Evolutionary conservation across 2,888 invertebrate genomes (phyloP), one percentile per base, ranked within the genome.

Genomic region (Macaria liturata): DNA sequence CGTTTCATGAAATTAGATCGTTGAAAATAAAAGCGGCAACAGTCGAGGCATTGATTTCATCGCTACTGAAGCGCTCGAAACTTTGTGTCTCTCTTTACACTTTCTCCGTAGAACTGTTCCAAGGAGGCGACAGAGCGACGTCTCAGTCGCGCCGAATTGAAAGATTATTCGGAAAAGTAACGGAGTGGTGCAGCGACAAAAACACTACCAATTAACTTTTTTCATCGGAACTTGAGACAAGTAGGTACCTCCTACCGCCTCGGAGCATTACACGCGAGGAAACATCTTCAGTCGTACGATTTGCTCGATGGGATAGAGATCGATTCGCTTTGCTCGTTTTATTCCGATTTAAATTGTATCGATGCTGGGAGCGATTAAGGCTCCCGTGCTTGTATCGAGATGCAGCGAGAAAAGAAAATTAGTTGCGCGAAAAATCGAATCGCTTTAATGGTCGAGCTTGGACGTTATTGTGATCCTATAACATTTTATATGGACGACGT

Each of bases 311-410:
- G 84, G 86, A 86, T 81, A 75, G 83, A 86, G 83, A 89, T 88
- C 81, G 82, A 90, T 89, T 88, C 80, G 84, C 72, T 79, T 81
- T 84, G 82, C 84, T 87, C 86, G 84, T 86, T 88, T 89, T 86
- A 77, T 84, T 82, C 77, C 78, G 83, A 88, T 88, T 88, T 86
- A 86, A 90, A 90, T 86, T 88, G 89, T 90, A 88, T 86, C 86
- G 86, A 85, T 84, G 81, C 83, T 82, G 70, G 77, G 72, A 76
- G 80, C 88, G 89, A 89, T 89, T 88, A 88, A 83, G 80, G 85
- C 80, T 85, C 82, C 83, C 80, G 77, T 72, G 74, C 74, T 78
- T 74, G 71, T 69, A 74, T 68, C 64, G 72, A 72, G 71, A 71
- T 71, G 70, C 71, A 72, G 70, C 68, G 75, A 37, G 71, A 78